Evolutionary conservation across 2,797 vertebrate genomes (phyloP).

Genomic region (Pampus argenteus): DNA sequence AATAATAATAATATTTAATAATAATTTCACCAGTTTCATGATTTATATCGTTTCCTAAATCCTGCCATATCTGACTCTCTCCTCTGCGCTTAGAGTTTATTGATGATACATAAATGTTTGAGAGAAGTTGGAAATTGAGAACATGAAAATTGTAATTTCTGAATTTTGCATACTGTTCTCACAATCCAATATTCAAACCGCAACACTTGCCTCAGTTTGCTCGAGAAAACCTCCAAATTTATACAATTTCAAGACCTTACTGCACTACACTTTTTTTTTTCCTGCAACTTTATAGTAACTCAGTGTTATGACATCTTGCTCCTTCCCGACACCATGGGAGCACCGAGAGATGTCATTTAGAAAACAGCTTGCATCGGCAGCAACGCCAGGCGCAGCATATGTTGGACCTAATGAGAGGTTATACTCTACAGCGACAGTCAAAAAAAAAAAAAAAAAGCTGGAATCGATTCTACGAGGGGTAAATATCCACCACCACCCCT

Average conservation of each 20-base stretch:
- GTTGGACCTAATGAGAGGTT: conserved; percentile 77
- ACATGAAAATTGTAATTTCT: no score
- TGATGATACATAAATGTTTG: background rate
- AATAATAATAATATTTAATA: no score
- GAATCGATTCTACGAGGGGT: conserved; percentile 73
- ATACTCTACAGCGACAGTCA: conserved; percentile 77
- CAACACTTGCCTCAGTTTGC: conserved; percentile 5
- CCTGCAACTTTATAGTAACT: conserved; percentile 23
- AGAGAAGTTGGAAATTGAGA: background rate
- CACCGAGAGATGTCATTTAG: conserved; percentile 59
- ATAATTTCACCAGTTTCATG: no score
- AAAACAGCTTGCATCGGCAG: conserved; percentile 70
- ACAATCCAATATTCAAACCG: conserved; percentile 12
- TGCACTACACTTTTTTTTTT: conserved; percentile 4
- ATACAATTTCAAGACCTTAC: conserved; percentile 21
- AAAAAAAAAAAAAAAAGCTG: no score
- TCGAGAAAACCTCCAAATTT: conserved; percentile 15
- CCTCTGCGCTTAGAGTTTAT: no score
- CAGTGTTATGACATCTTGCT: conserved; percentile 38
- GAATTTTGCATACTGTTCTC: no score
- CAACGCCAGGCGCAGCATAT: conserved; percentile 71
- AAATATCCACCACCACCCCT: conserved; percentile 67
- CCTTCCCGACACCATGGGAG: conserved; percentile 48
- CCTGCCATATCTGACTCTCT: no score
- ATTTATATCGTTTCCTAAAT: no score